Base-by-base conservation (phyloP, 2,888 invertebrate genomes). In the Theodoxus fluviatilis region DNA sequence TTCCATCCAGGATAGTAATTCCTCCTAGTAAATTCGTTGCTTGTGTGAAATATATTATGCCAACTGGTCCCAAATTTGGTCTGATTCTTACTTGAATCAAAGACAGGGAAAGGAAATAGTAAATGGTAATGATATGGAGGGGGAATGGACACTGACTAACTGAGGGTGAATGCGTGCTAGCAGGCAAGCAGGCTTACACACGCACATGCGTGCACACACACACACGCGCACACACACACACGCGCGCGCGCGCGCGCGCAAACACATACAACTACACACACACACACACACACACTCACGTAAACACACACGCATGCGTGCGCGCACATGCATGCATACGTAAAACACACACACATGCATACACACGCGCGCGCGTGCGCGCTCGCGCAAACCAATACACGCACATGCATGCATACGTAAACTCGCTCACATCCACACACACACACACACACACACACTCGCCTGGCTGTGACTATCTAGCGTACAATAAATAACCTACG, bases 381-480 rank as follows among this genome's bases (percentile, higher is more conserved):
- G 33, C 35, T 49, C 35, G 25, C 43, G 33, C 35, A 33, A 18
- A 67, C 35, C 31, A 3, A 31, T n/a, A 59, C 31, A 59, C 33
- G n/a, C 31, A 31, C 12, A 33, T 35, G 35, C 31, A 33, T n/a
- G n/a, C 33, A 33, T n/a, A 59, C 31, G 35, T n/a, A 59, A 31
- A 59, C 59, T 33, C 12, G 35, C 22, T 55, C 55, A 67, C 55
- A 57, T 28, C 28, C 15, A 43, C 31, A 37, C 35, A 25, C n/a
- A 40, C 37, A 35, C 38, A 28, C 31, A 55, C 57, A 67, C n/a
- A 25, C 38, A 57, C 38, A 55, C 67, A 67, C n/a, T n/a, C n/a
- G n/a, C n/a, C n/a, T n/a, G n/a, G n/a, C n/a, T n/a, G n/a, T n/a
- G n/a, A n/a, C n/a, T n/a, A n/a, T n/a, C n/a, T n/a, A n/a, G n/a